Percentiles rank a stretch among this genome's conserved stretches.
Conservation (phyloP, 2,797 vertebrate species). For the Cuniculus paca region DNA sequence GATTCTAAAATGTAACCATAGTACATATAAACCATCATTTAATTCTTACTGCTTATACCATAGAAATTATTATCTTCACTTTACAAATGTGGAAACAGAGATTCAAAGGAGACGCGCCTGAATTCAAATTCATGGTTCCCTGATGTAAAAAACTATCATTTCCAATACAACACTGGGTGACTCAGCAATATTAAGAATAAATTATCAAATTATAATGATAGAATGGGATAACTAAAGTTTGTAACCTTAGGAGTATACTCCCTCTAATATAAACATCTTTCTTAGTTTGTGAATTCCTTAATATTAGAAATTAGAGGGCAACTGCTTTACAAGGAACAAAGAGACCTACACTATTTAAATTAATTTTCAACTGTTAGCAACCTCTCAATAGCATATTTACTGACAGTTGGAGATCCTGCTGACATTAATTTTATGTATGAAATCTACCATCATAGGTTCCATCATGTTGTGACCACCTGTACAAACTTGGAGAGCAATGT, state of each 20-base stretch:
- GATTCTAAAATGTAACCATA: not conserved
- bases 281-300: slow-evolving; percentile 48
- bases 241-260: not conserved
- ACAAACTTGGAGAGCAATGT: not conserved
- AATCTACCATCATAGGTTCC: not conserved
- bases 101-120: not conserved
- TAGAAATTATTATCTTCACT: not conserved
- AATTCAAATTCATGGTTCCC: not conserved
- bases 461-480: not conserved
- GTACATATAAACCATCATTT: not conserved
- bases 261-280: not conserved
- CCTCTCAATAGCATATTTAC: not conserved
- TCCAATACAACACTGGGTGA: not conserved
- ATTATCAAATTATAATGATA: not conserved
- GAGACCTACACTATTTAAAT: slow-evolving; percentile 10
- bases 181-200: not conserved
- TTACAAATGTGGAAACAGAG: not conserved
- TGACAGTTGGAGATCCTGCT: not conserved
- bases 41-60: not conserved
- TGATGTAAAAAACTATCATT: not conserved
- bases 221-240: not conserved
- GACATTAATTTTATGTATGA: slow-evolving; percentile 23
- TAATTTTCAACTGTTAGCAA: slow-evolving; percentile 4
- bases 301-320: not conserved
- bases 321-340: not conserved